Evolutionary conservation across 2,888 invertebrate genomes (phyloP), one percentile per base, ranked within the genome.

Genomic region (Eutolmus rufibarbis): DNA sequence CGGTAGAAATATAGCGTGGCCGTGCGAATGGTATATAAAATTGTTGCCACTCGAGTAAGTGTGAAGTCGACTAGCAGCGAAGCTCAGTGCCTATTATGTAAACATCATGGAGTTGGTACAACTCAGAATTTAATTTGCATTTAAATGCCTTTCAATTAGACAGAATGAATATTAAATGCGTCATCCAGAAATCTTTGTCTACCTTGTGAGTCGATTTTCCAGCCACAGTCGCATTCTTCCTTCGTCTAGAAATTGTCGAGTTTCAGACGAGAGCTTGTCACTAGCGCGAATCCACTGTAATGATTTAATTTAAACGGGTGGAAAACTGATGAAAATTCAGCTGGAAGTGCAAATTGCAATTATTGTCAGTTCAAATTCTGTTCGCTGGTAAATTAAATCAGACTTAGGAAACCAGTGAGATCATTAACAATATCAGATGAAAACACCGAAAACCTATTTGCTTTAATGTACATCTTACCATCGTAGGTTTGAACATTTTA

Each of bases 71-170:
- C 66, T 79, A 57, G n/a, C 57, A 82, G 66, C 57, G 23, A 23
- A 37, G 66, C 66, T 66, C 37, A 66, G 19, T 82, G 19, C 66
- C n/a, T 82, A 82, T 82, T 82, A 82, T 82, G 82, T 82, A 82
- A 82, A 82, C 57, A 82, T 82, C 82, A 34, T 82, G 37, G 37
- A 82, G 82, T 66, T 66, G 57, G 82, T 66, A 66, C 37, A 82
- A 66, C 37, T 66, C 57, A 34, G 82, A 82, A 82, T 82, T 66
- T 34, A 82, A 82, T 82, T 82, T 82, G 66, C 82, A 82, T 82
- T 82, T 82, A 82, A 82, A 82, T 66, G 82, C 40, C 57, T 82
- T 82, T 82, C 82, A 82, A 82, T 82, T 82, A 82, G 82, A 82
- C 66, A 57, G 37, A 37, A 82, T 82, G 82, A 82, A 82, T 82